Conservation (phyloP, 1,140 invertebrate genomes). For the Caenorhabditis brenneri region DNA sequence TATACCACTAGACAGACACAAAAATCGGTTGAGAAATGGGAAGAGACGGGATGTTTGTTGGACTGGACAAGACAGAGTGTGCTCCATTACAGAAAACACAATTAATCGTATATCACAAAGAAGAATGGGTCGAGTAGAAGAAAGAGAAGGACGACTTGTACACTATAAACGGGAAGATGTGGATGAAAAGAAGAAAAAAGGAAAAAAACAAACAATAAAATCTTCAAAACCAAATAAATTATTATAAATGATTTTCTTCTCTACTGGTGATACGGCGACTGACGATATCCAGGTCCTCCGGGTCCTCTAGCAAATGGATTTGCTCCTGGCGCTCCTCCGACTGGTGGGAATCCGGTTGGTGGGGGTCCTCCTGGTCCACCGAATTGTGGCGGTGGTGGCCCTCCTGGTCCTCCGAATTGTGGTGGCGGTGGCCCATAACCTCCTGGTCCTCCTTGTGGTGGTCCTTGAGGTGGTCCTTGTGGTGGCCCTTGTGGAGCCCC, state of each 20-base stretch:
- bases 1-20: neutral
- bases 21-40: neutral
- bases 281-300: neutral
- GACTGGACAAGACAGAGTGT: neutral
- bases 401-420: neutral
- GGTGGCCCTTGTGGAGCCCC: neutral
- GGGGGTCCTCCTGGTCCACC: neutral
- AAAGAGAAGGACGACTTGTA: neutral
- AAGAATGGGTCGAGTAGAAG: neutral
- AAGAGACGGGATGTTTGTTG: neutral
- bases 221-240: neutral
- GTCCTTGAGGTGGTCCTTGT: neutral
- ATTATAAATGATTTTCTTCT: neutral
- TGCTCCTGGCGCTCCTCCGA: neutral
- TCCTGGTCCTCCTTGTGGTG: neutral
- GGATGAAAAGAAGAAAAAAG: neutral
- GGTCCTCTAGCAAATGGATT: conserved; percentile 26
- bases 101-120: conserved; percentile 19
- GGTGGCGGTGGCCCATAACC: neutral
- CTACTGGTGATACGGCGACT: conserved; percentile 24
- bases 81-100: neutral
- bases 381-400: neutral
- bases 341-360: neutral
- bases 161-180: conserved; percentile 16
- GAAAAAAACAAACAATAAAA: neutral